These are phyloP conservation scores for Dasypogon diadema DNA, from an alignment of 2,888 invertebrate species.

Conservation along the genomic window DNA sequence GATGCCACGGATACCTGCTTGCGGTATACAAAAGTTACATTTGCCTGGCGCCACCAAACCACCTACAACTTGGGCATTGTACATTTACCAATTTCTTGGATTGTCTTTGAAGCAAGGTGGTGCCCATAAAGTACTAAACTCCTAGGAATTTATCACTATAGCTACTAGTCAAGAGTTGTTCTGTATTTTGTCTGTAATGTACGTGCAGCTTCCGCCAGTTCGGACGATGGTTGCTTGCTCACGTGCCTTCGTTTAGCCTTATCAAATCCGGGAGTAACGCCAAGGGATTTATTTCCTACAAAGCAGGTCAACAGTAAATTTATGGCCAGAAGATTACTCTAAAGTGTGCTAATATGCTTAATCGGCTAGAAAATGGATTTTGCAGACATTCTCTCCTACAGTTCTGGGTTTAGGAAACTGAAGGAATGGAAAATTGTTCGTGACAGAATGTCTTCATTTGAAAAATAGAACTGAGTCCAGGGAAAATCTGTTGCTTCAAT, in stretches of 20 bases:
- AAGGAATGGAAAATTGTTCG: not conserved
- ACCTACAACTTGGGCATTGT: not conserved
- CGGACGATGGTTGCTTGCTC: not conserved
- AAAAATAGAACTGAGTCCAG: not conserved
- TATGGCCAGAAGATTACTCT: not conserved
- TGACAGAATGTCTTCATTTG: not conserved
- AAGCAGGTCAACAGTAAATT: conserved; percentile 2
- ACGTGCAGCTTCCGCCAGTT: not conserved
- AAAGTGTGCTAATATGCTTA: conserved; percentile 1
- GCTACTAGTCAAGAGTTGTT: not conserved
- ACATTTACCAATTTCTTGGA: not conserved
- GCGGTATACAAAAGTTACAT: not conserved
- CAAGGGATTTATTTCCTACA: conserved; percentile 7
- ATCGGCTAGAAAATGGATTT: not conserved
- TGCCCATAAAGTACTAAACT: not conserved
- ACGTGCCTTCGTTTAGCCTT: not conserved
- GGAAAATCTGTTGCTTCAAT: not conserved
- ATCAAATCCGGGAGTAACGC: not conserved
- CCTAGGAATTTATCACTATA: not conserved
- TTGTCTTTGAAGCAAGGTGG: not conserved
- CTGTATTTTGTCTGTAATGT: not conserved
- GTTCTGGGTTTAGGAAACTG: not conserved
- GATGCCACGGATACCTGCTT: not conserved
- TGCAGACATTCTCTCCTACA: not conserved
- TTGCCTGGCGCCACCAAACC: not conserved